A percentile compares a stretch with the other conserved stretches of the same genome.
phyloP scores from a whole-genome alignment of 2,888 invertebrate species.

The Netelia fuscicornis region DNA sequence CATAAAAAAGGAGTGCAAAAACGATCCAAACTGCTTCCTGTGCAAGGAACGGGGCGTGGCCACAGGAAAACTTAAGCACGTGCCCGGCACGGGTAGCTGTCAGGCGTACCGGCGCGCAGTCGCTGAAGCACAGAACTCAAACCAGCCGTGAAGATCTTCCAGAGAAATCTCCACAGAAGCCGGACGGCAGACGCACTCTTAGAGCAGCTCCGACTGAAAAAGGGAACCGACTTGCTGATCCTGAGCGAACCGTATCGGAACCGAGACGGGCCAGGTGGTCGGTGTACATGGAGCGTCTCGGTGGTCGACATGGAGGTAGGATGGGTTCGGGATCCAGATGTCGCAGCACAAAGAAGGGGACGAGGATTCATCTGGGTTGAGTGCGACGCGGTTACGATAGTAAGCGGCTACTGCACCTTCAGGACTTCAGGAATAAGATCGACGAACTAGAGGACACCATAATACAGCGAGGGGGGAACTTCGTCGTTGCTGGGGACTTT shows the following conservation, averaged over 20 bases:
- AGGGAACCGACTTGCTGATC: too few relatives aligned
- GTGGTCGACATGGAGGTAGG: too few relatives aligned
- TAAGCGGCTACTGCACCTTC: too few relatives aligned
- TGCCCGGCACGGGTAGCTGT: slow-evolving; percentile 44
- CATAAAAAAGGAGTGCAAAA: neutral
- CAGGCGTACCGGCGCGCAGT: slow-evolving; percentile 49
- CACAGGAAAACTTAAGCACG: slow-evolving; percentile 29
- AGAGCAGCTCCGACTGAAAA: slow-evolving; percentile 33
- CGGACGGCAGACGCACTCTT: slow-evolving; percentile 55
- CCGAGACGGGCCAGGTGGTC: neutral
- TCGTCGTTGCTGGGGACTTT: too few relatives aligned
- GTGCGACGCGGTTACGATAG: too few relatives aligned
- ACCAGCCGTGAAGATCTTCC: slow-evolving; percentile 47
- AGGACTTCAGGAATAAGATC: too few relatives aligned
- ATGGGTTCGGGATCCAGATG: too few relatives aligned
- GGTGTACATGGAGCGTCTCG: too few relatives aligned
- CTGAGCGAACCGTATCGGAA: too few relatives aligned
- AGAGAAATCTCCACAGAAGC: slow-evolving; percentile 68
- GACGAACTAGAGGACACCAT: too few relatives aligned
- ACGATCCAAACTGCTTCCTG: slow-evolving; percentile 21
- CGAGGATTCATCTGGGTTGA: slow-evolving; percentile 45
- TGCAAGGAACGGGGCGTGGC: slow-evolving; percentile 47
- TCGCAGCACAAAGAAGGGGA: neutral
- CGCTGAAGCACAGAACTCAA: slow-evolving; percentile 21
- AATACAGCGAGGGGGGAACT: too few relatives aligned